These are phyloP conservation scores for Eupithecia pulchellata DNA, from an alignment of 2,888 invertebrate genomes.

Conservation along the genomic window DNA sequence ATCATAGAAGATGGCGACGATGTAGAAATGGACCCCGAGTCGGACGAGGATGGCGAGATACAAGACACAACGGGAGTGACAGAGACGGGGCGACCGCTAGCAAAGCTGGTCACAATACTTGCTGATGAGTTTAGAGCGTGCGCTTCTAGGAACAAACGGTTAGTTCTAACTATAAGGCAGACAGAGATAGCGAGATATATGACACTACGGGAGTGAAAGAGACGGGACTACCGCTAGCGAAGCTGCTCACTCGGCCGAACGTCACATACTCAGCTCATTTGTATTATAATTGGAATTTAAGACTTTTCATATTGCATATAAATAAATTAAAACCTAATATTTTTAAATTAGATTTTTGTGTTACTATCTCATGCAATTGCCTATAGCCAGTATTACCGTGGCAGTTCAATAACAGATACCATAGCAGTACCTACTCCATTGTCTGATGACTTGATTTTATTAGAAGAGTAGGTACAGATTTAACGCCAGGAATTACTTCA, in stretches of 20 bases:
- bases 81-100: constrained; percentile 72
- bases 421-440: no score
- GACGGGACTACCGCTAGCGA: neutral
- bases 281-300: no score
- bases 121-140: constrained; percentile 74
- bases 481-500: no score
- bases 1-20: constrained; percentile 86
- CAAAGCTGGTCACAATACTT: constrained; percentile 65
- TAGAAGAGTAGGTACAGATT: no score
- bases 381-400: no score
- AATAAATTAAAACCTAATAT: no score
- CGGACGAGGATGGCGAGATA: constrained; percentile 64
- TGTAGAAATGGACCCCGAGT: constrained; percentile 63
- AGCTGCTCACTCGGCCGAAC: neutral
- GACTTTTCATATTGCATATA: no score
- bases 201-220: neutral
- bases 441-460: no score
- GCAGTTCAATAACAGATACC: no score
- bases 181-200: neutral
- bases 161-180: neutral
- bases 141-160: constrained; percentile 75
- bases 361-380: no score
- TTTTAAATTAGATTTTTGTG: no score
- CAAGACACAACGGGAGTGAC: constrained; percentile 59
- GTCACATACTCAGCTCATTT: no score